phyloP scores from a whole-genome alignment of 92 coral and sea anemone genomes.

The Umimayanthus kanabou region DNA sequence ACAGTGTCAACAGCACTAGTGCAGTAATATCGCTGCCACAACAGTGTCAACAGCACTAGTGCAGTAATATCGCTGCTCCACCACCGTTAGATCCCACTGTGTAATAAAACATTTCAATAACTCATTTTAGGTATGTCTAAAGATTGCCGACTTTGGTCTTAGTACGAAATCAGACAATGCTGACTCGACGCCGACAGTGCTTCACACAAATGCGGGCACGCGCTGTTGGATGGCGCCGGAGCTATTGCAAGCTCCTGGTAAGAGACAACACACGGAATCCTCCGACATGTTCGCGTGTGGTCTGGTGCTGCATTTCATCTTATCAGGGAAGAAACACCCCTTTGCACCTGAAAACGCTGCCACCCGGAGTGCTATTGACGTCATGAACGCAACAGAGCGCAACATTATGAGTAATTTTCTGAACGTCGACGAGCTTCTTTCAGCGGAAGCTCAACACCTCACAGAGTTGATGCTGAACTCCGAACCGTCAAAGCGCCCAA shows the following conservation, averaged over 20 bases:
- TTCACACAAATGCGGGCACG: conserved; percentile 47
- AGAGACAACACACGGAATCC: conserved; percentile 22
- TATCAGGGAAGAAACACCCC: conserved; percentile 38
- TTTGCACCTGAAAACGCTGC: conserved; percentile 35
- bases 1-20: too few relatives aligned
- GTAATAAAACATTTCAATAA: too few relatives aligned
- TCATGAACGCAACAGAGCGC: conserved; percentile 37
- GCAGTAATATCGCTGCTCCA: too few relatives aligned
- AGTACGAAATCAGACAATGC: conserved; percentile 38
- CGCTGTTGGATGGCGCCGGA: conserved; percentile 66
- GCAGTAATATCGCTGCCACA: too few relatives aligned
- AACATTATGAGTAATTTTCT: conserved; percentile 27
- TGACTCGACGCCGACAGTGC: conserved; percentile 19
- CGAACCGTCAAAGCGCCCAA: conserved; percentile 37
- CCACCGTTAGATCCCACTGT: too few relatives aligned
- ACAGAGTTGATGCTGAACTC: conserved; percentile 3
- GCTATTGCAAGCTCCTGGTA: conserved; percentile 31
- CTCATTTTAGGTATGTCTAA: conserved; percentile 23
- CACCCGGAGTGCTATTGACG: conserved; percentile 27
- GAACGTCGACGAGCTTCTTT: not conserved
- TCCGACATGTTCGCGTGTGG: conserved; percentile 45
- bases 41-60: too few relatives aligned
- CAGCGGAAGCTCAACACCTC: conserved; percentile 39
- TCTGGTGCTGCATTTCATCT: conserved; percentile 34
- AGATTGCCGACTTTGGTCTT: conserved; percentile 61